These are phyloP conservation scores for Miniopterus natalensis DNA, from an alignment of 2,113 vertebrate genomes.

Conservation along the genomic window DNA sequence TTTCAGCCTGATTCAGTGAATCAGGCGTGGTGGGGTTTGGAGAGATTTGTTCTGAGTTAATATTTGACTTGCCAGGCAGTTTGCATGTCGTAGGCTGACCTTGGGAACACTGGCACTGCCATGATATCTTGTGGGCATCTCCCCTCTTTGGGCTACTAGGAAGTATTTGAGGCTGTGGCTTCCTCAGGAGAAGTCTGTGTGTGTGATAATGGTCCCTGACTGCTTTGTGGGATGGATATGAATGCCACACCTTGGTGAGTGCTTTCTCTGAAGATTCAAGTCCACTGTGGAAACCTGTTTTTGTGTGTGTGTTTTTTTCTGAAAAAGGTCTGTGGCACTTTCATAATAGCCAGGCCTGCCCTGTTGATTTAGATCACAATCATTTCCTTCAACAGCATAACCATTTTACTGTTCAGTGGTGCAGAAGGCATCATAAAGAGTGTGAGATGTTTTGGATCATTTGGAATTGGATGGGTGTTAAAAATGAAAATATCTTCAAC, in stretches of 20 bases:
- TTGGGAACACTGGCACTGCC: background rate
- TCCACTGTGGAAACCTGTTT: background rate
- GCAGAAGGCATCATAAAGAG: conserved; percentile 50
- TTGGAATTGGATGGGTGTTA: conserved; percentile 1
- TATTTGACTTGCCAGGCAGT: background rate
- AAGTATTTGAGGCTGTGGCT: background rate
- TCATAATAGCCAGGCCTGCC: background rate
- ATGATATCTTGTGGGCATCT: background rate
- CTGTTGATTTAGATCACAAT: conserved; percentile 63
- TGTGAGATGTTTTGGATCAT: conserved; percentile 48
- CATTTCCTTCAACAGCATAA: conserved; percentile 47
- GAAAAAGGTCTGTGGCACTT: conserved; percentile 3
- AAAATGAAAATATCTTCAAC: background rate
- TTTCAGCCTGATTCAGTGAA: background rate
- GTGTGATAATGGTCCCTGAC: background rate
- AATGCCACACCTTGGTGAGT: background rate
- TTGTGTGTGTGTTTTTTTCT: background rate
- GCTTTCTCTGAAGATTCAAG: conserved; percentile 33
- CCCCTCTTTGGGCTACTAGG: background rate
- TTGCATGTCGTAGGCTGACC: background rate
- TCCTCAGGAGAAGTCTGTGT: background rate
- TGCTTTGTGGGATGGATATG: background rate
- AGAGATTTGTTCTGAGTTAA: conserved; percentile 21
- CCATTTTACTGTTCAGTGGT: conserved; percentile 52
- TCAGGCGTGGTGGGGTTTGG: background rate